phyloP scores from a whole-genome alignment of 2,797 vertebrate species.

The Betta splendens region DNA sequence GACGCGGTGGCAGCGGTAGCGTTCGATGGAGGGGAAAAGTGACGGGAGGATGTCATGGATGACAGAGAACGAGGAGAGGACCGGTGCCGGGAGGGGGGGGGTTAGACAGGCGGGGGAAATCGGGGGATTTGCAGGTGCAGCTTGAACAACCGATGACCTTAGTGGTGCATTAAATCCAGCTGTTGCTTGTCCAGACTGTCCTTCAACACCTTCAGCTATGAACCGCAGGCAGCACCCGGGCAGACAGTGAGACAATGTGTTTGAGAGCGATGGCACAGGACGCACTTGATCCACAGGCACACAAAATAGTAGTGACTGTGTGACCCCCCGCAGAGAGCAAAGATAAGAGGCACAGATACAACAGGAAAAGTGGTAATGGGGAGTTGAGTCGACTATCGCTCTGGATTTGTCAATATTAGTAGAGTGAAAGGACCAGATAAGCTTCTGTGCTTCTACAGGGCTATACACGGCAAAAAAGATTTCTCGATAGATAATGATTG shows the following conservation, averaged over 20 bases:
- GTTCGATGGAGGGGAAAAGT: constrained; percentile 26
- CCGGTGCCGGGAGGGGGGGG: constrained; percentile 38
- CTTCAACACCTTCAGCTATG: constrained; percentile 58
- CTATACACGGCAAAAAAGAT: constrained; percentile 52
- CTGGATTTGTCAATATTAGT: constrained; percentile 71
- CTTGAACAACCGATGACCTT: constrained; percentile 80
- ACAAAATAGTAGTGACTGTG: constrained; percentile 40
- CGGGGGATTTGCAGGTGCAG: constrained; percentile 79
- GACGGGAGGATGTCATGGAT: constrained; percentile 19
- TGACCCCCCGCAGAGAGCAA: constrained; percentile 43
- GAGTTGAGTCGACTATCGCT: constrained; percentile 61
- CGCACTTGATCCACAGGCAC: constrained; percentile 43
- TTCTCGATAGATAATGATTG: constrained; percentile 49
- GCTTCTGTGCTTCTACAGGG: constrained; percentile 49
- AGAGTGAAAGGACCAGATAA: constrained; percentile 69
- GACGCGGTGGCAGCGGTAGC: constrained; percentile 24
- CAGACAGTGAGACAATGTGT: constrained; percentile 6
- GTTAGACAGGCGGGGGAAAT: constrained; percentile 53
- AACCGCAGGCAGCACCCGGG: constrained; percentile 23
- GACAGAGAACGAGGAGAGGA: constrained; percentile 38
- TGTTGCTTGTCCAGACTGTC: constrained; percentile 78
- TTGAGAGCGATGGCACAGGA: constrained; percentile 27
- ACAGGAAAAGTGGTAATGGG: constrained; percentile 60
- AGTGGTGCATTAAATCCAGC: constrained; percentile 83
- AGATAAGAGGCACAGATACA: constrained; percentile 64